phyloP scores from a whole-genome alignment of 2,797 vertebrate species.

The Phyllotis vaccarum region DNA sequence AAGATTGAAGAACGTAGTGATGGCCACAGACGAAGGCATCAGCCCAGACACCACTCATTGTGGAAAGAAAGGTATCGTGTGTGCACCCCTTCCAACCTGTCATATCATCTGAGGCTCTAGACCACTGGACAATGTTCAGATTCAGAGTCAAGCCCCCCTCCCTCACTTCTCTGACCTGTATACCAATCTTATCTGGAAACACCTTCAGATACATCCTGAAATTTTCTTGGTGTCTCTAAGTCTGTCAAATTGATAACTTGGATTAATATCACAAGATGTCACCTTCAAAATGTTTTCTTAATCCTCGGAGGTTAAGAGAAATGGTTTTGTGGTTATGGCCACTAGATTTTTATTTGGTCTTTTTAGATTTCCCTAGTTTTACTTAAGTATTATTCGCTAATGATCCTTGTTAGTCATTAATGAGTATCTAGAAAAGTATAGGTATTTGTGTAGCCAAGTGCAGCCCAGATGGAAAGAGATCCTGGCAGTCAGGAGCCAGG shows the following conservation, averaged over 20 bases:
- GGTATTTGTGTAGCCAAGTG: no score
- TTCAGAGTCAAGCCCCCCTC: background rate
- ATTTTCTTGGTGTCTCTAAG: background rate
- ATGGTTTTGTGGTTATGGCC: background rate
- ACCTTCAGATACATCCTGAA: background rate
- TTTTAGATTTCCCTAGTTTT: background rate
- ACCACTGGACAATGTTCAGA: background rate
- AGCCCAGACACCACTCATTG: background rate
- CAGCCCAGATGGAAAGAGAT: no score
- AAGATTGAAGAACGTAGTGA: background rate
- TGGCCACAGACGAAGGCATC: background rate
- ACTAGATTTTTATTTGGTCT: background rate
- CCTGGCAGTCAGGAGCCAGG: no score
- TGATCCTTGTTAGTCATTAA: background rate
- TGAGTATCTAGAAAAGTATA: background rate
- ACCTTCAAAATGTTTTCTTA: background rate
- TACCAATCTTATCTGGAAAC: background rate
- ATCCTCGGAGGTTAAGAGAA: background rate
- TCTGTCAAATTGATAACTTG: background rate
- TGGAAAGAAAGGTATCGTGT: no score
- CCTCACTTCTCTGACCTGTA: background rate
- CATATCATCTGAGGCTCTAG: background rate
- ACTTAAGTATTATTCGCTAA: conserved; percentile 4
- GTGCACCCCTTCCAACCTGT: background rate
- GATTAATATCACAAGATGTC: background rate